Base-by-base conservation (phyloP, 2,797 vertebrate species). In the Merluccius polli region DNA sequence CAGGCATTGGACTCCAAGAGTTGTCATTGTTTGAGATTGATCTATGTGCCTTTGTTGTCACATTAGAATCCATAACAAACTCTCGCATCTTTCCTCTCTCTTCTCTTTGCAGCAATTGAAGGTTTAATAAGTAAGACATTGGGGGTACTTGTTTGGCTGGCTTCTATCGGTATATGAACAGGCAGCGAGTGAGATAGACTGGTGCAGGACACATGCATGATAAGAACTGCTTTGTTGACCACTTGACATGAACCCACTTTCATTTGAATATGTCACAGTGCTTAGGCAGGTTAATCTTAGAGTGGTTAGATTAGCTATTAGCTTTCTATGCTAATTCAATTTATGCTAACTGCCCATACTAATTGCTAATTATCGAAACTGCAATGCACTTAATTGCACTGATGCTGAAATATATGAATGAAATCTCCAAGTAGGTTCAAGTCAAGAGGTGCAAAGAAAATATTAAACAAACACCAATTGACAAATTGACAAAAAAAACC, bases 101-200 rank as follows among this genome's bases (percentile, higher is more conserved):
- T 84, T 86, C 85, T 92, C 87, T 88, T 91, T 92, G 93, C 94
- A 95, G 94, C 93, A 93, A 94, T 95, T 94, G 93, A 94, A 91
- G 94, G 94, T 92, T 95, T 95, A 92, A 95, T 95, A 93, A 95
- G 94, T 95, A 95, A 95, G 94, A 91, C 77, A 89, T 77, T 85
- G 83, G 88, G 88, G 83, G 87, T 87, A 87, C 87, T 83, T 88
- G 89, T 79, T 88, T 91, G 87, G 85, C 90, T 90, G 87, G 82
- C 86, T 89, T 84, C 79, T 83, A 72, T 82, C 81, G 77, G 76
- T 80, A 63, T 81, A 83, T 38, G 70, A 82, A 72, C 73, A 84
- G 33, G 81, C 63, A 68, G 29, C 32, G 33, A 86, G 71, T 85
- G 73, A 81, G 80, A 77, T 80, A 84, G 74, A 85, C 74, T 11